Base-by-base conservation (phyloP, 2,888 invertebrate species). In the Ochlodes sylvanus region DNA sequence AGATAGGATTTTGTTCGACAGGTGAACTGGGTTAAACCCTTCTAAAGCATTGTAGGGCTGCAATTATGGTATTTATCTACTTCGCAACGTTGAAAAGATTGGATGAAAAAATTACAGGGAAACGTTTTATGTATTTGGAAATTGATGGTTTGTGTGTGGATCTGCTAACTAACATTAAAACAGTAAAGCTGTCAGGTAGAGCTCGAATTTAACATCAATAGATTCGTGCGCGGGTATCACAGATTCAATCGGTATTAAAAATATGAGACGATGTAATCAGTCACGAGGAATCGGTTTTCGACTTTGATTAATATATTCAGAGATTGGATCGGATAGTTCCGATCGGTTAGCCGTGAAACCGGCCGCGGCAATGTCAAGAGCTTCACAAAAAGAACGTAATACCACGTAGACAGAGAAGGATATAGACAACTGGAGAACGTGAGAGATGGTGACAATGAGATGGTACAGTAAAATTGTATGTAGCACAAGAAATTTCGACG, bases 301-400 rank as follows among this genome's bases (percentile, higher is more conserved):
- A 77, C 77, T 74, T 77, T 77, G 79, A 84, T 84, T 80, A 79
- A 82, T 78, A 77, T 76, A 74, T 75, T 67, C 71, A 68, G 44
- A 67, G 41, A 73, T 70, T 42, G 15, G 42, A 60, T 44, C 73
- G 75, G 74, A 75, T 72, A 73, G 76, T 75, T 78, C 73, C 71
- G 72, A 79, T 77, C 73, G 73, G 72, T 71, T 79, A 83, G 79
- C 83, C 83, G 81, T 86, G 82, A 83, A 84, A 78, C 77, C 78
- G 70, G 77, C 80, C 78, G 79, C 73, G 77, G 84, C 90, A 92
- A 91, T 91, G 91, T 90, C 90, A 90, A 90, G 90, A 88, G 82
- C 89, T 86, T 79, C 80, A 84, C 83, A 84, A 83, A 88, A 89
- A 88, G 82, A 86, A 79, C 81, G 76, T 82, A 80, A 85, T 85